Percentiles rank a stretch among this genome's conserved stretches.
Evolutionary conservation across 2,888 invertebrate species (phyloP).

Genomic region (Amaurobius ferox): DNA sequence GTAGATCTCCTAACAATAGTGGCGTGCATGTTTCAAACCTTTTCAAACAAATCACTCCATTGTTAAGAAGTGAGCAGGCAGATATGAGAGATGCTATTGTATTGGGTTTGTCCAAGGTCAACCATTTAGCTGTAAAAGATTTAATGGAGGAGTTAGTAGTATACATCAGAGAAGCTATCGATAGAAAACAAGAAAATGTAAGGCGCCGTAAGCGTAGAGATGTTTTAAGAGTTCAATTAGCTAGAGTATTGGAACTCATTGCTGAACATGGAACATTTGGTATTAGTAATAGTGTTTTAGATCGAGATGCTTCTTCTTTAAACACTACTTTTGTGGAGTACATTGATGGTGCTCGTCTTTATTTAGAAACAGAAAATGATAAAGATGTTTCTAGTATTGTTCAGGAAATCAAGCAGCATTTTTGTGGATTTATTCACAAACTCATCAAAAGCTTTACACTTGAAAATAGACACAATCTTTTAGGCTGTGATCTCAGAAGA

Average conservation of each 20-base stretch:
- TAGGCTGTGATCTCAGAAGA: conserved; percentile 90
- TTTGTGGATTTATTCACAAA: conserved; percentile 94
- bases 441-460: conserved; percentile 97
- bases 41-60: conserved; percentile 94
- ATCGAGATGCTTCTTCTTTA: conserved; percentile 88
- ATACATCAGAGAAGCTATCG: conserved; percentile 95
- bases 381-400: conserved; percentile 90
- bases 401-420: conserved; percentile 92
- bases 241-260: conserved; percentile 92
- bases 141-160: conserved; percentile 95
- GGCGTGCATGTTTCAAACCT: conserved; percentile 85
- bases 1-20: conserved; percentile 82
- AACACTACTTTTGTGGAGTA: conserved; percentile 94
- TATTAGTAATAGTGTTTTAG: conserved; percentile 87
- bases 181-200: conserved; percentile 98
- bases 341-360: conserved; percentile 93
- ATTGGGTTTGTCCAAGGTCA: conserved; percentile 95
- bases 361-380: conserved; percentile 94
- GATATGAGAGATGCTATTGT: conserved; percentile 97
- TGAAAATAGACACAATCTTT: conserved; percentile 88
- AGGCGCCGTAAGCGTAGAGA: conserved; percentile 92
- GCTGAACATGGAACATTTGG: conserved; percentile 94
- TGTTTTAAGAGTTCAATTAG: conserved; percentile 92
- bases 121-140: conserved; percentile 95
- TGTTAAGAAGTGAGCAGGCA: conserved; percentile 92